Evolutionary conservation across 1,140 invertebrate genomes (phyloP), one percentile per base, ranked within the genome.

Genomic region (Glomeris maerens): DNA sequence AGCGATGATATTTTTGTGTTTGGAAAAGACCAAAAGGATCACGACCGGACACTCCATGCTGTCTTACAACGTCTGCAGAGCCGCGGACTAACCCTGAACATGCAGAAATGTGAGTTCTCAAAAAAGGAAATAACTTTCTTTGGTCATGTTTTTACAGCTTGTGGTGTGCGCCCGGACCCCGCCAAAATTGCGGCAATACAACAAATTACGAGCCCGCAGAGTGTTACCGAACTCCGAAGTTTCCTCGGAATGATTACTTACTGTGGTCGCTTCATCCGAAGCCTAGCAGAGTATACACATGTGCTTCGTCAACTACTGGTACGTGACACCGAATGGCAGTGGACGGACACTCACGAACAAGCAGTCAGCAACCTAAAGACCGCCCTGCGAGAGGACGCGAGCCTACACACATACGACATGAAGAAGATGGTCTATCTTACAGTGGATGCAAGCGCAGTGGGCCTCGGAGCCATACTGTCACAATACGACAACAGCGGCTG

Each of bases 211-310:
- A 26, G 10, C 31, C 61, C 59, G 5, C 59, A 47, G 40, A 64
- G 52, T 50, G 47, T 59, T 2, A 62, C 64, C 31, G 60, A 70
- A 38, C 26, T 74, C 0, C 52, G 66, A 39, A 22, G 58, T 25
- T 73, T 76, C 53, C 36, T 73, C 1, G 72, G 72, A 2, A 54
- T 74, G 25, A 54, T 59, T 1, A 59, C 61, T 1, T 73, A 65
- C 57, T 70, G 69, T 52, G 39, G 62, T 23, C 45, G 61, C 27
- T 71, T 68, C 57, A 54, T 72, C 2, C 21, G 54, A 53, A 2
- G 58, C 58, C 45, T 66, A 61, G 53, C 60, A 14, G 52, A 47
- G 27, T 58, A 62, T 14, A 52, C 58, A 2, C 48, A 42, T 5
- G 63, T 61, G 2, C 22, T 66, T 7, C 53, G 25, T 29, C 26